These are phyloP conservation scores for Heptranchias perlo DNA, from an alignment of 2,113 vertebrate genomes.

Conservation along the genomic window DNA sequence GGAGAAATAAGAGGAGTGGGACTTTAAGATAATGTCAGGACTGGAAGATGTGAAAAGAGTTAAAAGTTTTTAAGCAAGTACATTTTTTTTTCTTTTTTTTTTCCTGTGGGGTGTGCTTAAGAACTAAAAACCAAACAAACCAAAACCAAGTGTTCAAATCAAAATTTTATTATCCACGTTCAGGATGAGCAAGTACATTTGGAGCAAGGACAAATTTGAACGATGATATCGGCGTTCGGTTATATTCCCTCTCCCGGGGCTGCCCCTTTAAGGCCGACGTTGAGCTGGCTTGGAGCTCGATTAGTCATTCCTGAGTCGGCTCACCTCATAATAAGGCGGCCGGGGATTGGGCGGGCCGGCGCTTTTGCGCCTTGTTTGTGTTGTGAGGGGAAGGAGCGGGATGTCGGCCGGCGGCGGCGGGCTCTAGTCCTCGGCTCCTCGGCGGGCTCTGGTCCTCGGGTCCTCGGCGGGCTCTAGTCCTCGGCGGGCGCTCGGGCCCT, in stretches of 20 bases:
- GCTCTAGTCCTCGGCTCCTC: background rate
- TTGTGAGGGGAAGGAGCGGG: conserved; percentile 8
- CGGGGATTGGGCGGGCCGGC: background rate
- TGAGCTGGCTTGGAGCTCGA: background rate
- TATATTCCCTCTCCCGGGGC: background rate
- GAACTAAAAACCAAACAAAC: too few species aligned
- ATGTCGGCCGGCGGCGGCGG: background rate
- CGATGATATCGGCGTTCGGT: background rate
- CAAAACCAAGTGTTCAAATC: too few species aligned
- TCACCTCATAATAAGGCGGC: conserved; percentile 20
- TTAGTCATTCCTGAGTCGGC: background rate
- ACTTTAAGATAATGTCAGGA: too few species aligned
- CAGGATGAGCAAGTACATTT: too few species aligned
- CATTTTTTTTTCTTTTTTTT: too few species aligned
- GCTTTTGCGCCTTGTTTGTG: background rate
- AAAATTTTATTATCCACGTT: too few species aligned
- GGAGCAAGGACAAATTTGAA: background rate
- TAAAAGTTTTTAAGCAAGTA: too few species aligned
- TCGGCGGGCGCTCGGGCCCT: too few species aligned
- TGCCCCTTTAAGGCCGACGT: background rate
- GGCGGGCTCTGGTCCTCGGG: background rate
- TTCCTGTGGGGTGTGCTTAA: too few species aligned
- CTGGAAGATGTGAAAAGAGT: too few species aligned
- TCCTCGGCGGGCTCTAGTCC: background rate
- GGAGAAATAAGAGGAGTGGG: too few species aligned